Evolutionary conservation across 1,140 invertebrate species (phyloP).

Genomic region (Achatina immaculata): DNA sequence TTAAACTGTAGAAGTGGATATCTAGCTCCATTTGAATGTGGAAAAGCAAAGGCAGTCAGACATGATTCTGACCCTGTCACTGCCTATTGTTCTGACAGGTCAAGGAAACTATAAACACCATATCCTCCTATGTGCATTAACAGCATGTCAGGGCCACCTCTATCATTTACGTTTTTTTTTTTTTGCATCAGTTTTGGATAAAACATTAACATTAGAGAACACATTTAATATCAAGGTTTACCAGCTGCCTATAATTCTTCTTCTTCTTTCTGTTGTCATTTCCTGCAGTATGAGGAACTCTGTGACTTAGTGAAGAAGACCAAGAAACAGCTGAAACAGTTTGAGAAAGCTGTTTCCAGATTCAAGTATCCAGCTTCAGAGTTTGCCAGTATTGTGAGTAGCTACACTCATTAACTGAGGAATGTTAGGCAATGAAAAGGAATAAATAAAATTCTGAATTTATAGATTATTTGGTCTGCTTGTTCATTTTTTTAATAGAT

Average conservation of each 20-base stretch:
- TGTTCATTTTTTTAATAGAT: neutral
- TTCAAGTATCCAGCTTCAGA: conserved; percentile 51
- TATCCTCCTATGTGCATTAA: no score
- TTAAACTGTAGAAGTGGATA: no score
- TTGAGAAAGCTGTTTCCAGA: conserved; percentile 42
- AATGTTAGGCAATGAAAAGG: neutral
- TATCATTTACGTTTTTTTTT: neutral
- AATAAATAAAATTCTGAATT: neutral
- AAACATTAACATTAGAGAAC: no score
- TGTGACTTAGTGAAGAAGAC: conserved; percentile 53
- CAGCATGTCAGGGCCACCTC: no score
- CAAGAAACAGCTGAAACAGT: conserved; percentile 50
- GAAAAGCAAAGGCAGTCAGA: no score
- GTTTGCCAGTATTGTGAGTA: conserved; percentile 52
- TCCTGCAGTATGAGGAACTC: conserved; percentile 57
- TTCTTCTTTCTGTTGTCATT: neutral
- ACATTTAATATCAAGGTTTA: no score
- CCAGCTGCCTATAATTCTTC: no score
- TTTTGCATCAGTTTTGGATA: neutral
- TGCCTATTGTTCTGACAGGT: no score
- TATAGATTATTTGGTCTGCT: neutral
- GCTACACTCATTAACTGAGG: neutral
- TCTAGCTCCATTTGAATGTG: no score
- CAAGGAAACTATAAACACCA: no score
- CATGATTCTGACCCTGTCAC: no score